Evolutionary conservation across 2,888 invertebrate genomes (phyloP).

Genomic region (Lapara coniferarum): DNA sequence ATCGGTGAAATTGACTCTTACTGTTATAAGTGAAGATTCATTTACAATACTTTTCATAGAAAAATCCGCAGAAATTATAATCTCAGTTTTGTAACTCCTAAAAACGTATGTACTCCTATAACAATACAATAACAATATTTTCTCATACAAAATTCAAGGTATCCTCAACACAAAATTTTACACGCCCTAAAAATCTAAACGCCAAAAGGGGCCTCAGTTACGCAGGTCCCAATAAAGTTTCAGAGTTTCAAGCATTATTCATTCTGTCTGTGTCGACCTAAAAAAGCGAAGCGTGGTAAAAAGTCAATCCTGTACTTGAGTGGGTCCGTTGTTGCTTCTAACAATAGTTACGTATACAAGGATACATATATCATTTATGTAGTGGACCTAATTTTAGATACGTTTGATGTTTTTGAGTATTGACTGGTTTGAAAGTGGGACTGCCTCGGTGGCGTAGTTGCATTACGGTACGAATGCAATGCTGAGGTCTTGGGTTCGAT

Average conservation of each 20-base stretch:
- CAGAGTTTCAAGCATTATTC: constrained; percentile 22
- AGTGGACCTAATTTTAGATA: not conserved
- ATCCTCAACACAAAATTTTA: not conserved
- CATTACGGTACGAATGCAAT: too few relatives aligned
- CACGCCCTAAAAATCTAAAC: not conserved
- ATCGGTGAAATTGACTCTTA: too few relatives aligned
- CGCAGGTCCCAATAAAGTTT: constrained; percentile 8
- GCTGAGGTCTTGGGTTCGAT: too few relatives aligned
- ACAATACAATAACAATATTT: too few relatives aligned
- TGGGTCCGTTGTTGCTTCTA: constrained; percentile 1
- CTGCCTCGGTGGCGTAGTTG: too few relatives aligned
- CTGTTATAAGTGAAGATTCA: too few relatives aligned
- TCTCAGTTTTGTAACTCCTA: too few relatives aligned
- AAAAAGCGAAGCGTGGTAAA: constrained; percentile 17
- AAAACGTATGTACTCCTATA: too few relatives aligned
- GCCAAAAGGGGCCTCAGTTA: not conserved
- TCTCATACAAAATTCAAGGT: too few relatives aligned
- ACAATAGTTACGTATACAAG: not conserved
- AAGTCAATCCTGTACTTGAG: constrained; percentile 23
- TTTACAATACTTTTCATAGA: too few relatives aligned
- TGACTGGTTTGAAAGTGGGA: too few relatives aligned
- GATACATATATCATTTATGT: not conserved
- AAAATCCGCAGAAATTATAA: too few relatives aligned
- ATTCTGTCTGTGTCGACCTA: constrained; percentile 19
- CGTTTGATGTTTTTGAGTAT: not conserved